phyloP scores from a whole-genome alignment of 2,113 vertebrate species.

The Equus przewalskii region DNA sequence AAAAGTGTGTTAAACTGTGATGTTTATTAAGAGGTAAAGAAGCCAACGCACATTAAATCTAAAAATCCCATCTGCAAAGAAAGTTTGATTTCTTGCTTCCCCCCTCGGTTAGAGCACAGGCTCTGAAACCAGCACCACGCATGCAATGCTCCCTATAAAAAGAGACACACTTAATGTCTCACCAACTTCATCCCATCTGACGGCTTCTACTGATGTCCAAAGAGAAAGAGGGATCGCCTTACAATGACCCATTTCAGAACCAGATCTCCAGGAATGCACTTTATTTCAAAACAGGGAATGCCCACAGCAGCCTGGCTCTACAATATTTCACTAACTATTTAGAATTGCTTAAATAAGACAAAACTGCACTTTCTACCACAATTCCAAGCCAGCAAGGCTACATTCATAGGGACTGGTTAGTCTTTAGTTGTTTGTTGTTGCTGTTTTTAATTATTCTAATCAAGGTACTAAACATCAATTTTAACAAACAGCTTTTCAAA shows the following conservation, averaged over 20 bases:
- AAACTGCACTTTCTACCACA: neutral
- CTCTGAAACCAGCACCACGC: constrained; percentile 32
- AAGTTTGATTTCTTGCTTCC: neutral
- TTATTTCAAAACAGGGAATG: constrained; percentile 52
- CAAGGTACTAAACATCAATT: neutral
- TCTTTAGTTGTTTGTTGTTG: neutral
- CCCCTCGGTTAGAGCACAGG: neutral
- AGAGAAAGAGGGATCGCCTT: constrained; percentile 73
- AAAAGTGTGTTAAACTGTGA: neutral
- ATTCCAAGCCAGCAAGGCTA: neutral
- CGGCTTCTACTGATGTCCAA: constrained; percentile 66
- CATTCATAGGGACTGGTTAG: neutral
- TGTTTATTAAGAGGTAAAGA: neutral
- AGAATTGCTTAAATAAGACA: neutral
- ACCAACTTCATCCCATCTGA: constrained; percentile 59
- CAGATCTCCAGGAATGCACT: constrained; percentile 76
- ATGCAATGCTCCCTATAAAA: constrained; percentile 61
- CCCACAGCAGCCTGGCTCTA: neutral
- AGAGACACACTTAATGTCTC: constrained; percentile 65
- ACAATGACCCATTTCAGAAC: constrained; percentile 78
- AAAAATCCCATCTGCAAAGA: neutral
- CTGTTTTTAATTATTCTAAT: constrained; percentile 21
- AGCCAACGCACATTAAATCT: neutral
- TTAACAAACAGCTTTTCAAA: constrained; percentile 19
- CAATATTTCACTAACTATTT: constrained; percentile 3